A percentile compares a stretch with the other conserved stretches of the same genome.
Evolutionary conservation across 1,140 invertebrate species (phyloP).

Genomic region (Panagrolaimus sp.): DNA sequence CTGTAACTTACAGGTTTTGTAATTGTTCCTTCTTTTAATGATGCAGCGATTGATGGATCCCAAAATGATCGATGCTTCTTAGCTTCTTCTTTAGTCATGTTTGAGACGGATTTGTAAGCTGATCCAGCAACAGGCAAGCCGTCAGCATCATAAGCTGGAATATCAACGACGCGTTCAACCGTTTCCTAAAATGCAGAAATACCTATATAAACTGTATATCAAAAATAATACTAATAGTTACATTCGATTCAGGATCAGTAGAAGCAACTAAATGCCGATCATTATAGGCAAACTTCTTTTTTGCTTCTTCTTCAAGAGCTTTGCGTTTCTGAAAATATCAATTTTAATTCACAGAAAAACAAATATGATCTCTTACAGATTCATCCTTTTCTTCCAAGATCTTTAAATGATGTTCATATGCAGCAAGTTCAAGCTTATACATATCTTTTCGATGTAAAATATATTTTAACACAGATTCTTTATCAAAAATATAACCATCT

Average conservation of each 20-base stretch:
- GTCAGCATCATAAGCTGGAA: conserved; percentile 17
- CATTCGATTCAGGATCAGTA: conserved; percentile 5
- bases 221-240: conserved; percentile 70
- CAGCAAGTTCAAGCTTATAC: conserved; percentile 79
- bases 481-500: conserved; percentile 91
- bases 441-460: conserved; percentile 90
- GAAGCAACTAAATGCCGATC: conserved; percentile 19
- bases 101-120: conserved; percentile 39
- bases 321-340: conserved; percentile 5
- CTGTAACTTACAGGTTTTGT: conserved; percentile 77
- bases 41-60: conserved; percentile 87
- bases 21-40: conserved; percentile 67
- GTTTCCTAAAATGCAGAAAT: conserved; percentile 1
- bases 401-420: conserved; percentile 76
- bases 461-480: conserved; percentile 92
- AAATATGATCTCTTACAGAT: conserved; percentile 17
- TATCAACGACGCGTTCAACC: conserved; percentile 17
- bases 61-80: conserved; percentile 89
- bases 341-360: neutral
- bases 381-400: conserved; percentile 47
- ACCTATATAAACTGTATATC: conserved; percentile 59
- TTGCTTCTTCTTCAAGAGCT: conserved; percentile 12
- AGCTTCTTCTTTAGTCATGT: conserved; percentile 62
- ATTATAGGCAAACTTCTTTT: conserved; percentile 57
- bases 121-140: conserved; percentile 26